Conservation (phyloP, 2,113 vertebrate genomes). For the Syngnathus typhle region DNA sequence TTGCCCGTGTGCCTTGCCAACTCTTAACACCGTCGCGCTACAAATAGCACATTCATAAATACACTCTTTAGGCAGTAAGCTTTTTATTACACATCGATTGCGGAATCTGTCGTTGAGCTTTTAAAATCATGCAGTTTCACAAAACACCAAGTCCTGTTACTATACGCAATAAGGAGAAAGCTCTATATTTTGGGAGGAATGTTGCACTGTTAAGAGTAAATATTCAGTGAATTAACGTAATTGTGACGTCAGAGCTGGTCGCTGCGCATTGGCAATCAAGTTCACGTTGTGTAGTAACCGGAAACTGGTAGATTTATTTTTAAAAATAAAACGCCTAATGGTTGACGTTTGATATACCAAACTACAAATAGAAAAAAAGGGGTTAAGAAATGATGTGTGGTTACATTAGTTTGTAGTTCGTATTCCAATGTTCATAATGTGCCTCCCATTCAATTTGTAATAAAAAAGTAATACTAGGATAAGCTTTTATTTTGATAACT, state of each 20-base stretch:
- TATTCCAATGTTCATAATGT: neutral
- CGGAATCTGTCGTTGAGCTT: slow-evolving; percentile 16
- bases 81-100: neutral
- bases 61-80: neutral
- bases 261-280: slow-evolving; percentile 34
- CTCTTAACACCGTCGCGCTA: neutral
- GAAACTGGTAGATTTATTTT: neutral
- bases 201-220: slow-evolving; percentile 28
- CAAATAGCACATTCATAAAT: neutral
- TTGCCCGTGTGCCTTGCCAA: slow-evolving; percentile 20
- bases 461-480: neutral
- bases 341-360: neutral
- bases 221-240: slow-evolving; percentile 39
- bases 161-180: neutral
- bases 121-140: neutral
- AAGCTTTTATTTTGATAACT: slow-evolving; percentile 32
- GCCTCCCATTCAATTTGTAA: no score
- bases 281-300: slow-evolving; percentile 19
- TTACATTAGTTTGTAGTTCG: neutral
- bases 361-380: neutral
- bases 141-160: neutral
- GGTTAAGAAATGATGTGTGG: neutral
- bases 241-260: slow-evolving; percentile 60
- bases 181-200: neutral
- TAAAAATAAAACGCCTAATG: slow-evolving; percentile 29